Conservation (phyloP, 1,140 invertebrate genomes). For the Psilanteris sp. region DNA sequence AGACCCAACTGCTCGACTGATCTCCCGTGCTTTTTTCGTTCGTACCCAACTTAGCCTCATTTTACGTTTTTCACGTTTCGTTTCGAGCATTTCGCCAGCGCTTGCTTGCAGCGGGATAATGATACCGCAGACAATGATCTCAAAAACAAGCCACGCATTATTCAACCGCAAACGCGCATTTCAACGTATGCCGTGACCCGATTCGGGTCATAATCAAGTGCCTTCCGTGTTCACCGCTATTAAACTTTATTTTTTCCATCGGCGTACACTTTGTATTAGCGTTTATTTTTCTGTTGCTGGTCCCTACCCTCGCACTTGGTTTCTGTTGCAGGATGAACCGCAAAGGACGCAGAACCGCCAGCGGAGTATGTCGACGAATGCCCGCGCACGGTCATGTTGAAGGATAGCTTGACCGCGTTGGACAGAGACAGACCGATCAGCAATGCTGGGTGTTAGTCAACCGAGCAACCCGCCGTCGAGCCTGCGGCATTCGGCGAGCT, state of each 20-base stretch:
- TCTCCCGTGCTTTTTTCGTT: constrained; percentile 59
- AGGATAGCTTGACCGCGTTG: constrained; percentile 11
- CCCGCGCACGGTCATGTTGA: constrained; percentile 32
- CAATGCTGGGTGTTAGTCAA: constrained; percentile 78
- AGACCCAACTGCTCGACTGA: no score
- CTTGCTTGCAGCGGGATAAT: constrained; percentile 31
- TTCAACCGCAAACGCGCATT: constrained; percentile 36
- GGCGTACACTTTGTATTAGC: constrained; percentile 56
- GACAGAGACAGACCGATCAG: constrained; percentile 42
- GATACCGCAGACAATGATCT: constrained; percentile 9
- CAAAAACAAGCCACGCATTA: constrained; percentile 47
- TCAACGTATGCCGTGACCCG: constrained; percentile 11
- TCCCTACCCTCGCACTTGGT: constrained; percentile 75
- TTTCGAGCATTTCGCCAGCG: constrained; percentile 1
- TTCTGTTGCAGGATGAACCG: constrained; percentile 73
- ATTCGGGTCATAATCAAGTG: neutral
- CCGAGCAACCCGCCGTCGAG: constrained; percentile 77
- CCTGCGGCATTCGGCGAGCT: constrained; percentile 80
- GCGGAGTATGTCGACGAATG: constrained; percentile 7
- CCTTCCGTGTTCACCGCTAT: neutral
- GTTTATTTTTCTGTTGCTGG: constrained; percentile 74
- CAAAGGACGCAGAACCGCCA: constrained; percentile 6
- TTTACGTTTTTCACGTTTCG: constrained; percentile 27
- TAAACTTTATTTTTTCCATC: constrained; percentile 38
- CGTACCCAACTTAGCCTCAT: no score